Evolutionary conservation across 2,113 vertebrate species (phyloP), one percentile per base, ranked within the genome.

Genomic region (zebrafish (Danio rerio)): DNA sequence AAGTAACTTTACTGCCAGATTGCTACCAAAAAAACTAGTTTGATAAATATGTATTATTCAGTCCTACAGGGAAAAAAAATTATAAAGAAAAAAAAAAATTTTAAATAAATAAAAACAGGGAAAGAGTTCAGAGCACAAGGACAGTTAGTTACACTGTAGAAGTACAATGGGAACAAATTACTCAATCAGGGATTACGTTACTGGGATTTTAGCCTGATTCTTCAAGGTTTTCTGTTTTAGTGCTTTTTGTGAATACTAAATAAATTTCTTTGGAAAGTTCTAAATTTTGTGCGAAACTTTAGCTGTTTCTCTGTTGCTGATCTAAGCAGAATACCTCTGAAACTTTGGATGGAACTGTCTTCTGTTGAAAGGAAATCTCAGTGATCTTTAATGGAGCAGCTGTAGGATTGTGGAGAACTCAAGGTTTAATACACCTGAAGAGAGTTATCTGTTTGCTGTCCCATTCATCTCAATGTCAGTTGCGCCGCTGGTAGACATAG

Each of bases 241-340:
- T 31, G 31, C 3, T 31, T 31, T 31, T n/a, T n/a, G n/a, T n/a
- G n/a, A n/a, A n/a, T n/a, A n/a, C n/a, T n/a, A n/a, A n/a, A n/a
- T n/a, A n/a, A n/a, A n/a, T n/a, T n/a, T n/a, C n/a, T 31, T 31
- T 31, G 31, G 31, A 50, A 70, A 6, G 10, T 21, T 1, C 7
- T 47, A 50, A 49, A 9, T 50, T 70, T 69, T 49, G 40, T 69
- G 45, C 16, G 11, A 70, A 52, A 71, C 69, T 59, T 59, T 18
- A 0, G 18, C 50, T 40, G 50, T 47, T 72, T 53, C 9, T 43
- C 42, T 56, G 10, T 75, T 75, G 40, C 72, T 47, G 72, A 18
- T 47, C 10, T 55, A 45, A 20, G 72, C 72, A 75, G n/a, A 75
- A 75, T 59, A 59, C 47, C 42, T 21, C 40, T 59, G 72, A 59